phyloP scores from a whole-genome alignment of 2,113 vertebrate species.

The Pogonocichla stellata region DNA sequence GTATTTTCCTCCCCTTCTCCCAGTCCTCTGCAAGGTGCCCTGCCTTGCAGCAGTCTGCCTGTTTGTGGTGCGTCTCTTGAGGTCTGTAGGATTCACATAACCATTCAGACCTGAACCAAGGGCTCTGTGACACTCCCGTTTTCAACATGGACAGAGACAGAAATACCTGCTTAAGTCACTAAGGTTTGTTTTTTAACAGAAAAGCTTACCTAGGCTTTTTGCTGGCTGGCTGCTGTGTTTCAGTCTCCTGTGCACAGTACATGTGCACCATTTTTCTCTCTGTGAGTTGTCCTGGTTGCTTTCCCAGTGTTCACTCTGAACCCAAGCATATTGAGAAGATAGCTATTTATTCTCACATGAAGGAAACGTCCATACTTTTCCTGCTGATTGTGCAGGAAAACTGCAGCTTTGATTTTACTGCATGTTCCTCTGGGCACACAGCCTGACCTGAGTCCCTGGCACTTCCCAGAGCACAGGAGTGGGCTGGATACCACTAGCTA shows the following conservation, averaged over 20 bases:
- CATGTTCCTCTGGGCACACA: accelerated
- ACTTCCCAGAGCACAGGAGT: background rate
- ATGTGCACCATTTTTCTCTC: background rate
- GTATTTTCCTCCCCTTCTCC: background rate
- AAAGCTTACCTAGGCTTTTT: background rate
- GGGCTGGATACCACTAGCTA: background rate
- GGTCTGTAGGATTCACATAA: background rate
- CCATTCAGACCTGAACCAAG: background rate
- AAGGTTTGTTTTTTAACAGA: slow-evolving; percentile 25
- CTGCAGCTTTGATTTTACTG: background rate
- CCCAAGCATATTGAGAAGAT: background rate
- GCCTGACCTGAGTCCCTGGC: background rate
- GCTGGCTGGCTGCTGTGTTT: background rate
- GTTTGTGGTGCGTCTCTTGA: background rate
- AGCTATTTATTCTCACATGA: slow-evolving; percentile 28
- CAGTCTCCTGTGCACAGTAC: background rate
- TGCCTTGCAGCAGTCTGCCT: background rate
- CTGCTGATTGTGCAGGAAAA: background rate
- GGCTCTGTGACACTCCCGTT: background rate
- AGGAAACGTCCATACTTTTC: background rate
- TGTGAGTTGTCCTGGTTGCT: background rate
- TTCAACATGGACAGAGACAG: background rate
- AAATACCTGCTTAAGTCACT: background rate
- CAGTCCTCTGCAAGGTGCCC: background rate
- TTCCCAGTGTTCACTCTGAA: background rate